Conservation (phyloP, 2,113 vertebrate species). For the Rhea americana region DNA sequence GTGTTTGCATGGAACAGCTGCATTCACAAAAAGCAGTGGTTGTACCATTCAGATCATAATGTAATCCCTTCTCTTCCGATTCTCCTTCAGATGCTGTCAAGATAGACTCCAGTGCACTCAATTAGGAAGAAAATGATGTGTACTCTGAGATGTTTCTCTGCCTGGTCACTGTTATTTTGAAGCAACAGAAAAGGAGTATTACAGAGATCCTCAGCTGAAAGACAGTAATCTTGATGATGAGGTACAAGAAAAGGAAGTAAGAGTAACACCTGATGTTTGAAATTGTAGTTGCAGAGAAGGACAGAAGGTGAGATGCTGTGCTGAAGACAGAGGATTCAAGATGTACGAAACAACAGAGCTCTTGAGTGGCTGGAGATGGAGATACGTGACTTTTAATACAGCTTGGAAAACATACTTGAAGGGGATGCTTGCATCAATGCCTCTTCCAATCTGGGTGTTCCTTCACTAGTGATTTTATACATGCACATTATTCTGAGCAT, state of each 20-base stretch:
- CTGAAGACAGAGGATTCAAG: conserved; percentile 4
- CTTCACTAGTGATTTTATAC: neutral
- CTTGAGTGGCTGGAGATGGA: neutral
- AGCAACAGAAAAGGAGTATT: neutral
- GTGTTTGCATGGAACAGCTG: neutral
- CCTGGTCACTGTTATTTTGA: neutral
- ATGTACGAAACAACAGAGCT: neutral
- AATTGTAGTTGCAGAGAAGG: neutral
- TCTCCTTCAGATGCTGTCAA: conserved; percentile 47
- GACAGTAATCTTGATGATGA: neutral
- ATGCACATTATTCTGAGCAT: neutral
- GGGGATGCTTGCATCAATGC: neutral
- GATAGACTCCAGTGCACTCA: conserved; percentile 4
- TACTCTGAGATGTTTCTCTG: neutral
- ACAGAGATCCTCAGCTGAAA: neutral
- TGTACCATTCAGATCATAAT: neutral
- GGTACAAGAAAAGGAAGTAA: conserved; percentile 17
- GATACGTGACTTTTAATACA: neutral
- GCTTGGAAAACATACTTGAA: neutral
- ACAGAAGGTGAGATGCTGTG: neutral
- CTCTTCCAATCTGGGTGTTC: neutral
- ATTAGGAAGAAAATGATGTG: neutral
- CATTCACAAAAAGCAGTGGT: neutral
- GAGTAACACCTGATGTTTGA: neutral
- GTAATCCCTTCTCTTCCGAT: conserved; percentile 25